phyloP scores from a whole-genome alignment of 2,797 vertebrate genomes.

The Sciurus vulgaris region DNA sequence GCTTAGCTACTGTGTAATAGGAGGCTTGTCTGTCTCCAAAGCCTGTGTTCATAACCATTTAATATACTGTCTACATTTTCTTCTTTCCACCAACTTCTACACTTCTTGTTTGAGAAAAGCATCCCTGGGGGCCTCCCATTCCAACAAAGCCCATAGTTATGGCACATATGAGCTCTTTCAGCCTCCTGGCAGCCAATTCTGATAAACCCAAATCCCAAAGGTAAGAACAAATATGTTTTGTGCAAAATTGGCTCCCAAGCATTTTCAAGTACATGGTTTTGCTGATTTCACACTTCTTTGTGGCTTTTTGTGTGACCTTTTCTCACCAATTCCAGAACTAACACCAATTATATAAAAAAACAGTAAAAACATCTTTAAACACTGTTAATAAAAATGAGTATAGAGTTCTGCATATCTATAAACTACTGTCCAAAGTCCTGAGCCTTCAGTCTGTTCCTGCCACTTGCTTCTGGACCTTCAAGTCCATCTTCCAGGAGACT shows the following conservation, averaged over 20 bases:
- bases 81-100: not conserved
- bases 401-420: not conserved
- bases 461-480: not conserved
- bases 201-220: not conserved
- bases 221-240: not conserved
- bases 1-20: not conserved
- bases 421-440: not conserved
- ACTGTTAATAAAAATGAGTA: not conserved
- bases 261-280: not conserved
- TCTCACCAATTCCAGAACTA: not conserved
- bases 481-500: not conserved
- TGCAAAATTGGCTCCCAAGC: not conserved
- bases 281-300: not conserved
- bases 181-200: not conserved
- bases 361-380: not conserved
- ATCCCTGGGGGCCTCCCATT: not conserved
- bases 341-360: conserved; percentile 6
- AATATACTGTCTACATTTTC: not conserved
- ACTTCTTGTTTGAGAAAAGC: not conserved
- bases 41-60: not conserved
- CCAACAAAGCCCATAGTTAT: not conserved
- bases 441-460: not conserved
- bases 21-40: not conserved
- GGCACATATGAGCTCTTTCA: not conserved
- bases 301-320: not conserved